phyloP scores from a whole-genome alignment of 2,797 vertebrate genomes.

The Varecia variegata region DNA sequence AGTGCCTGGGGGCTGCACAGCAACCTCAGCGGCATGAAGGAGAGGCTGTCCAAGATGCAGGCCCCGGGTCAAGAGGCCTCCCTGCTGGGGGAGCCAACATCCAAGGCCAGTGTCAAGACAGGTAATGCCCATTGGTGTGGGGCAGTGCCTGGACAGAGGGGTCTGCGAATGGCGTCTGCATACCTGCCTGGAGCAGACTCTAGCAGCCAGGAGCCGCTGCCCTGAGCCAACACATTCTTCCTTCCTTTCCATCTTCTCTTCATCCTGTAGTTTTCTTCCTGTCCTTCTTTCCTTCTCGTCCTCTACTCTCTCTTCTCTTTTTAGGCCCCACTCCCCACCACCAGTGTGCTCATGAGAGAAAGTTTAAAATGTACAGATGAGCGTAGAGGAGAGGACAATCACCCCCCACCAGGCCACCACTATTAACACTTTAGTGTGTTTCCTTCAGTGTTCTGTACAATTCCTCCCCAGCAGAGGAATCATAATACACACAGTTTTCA shows the following conservation, averaged over 20 bases:
- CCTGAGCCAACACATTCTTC: not conserved
- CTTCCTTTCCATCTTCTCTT: not conserved
- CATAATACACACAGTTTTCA: not conserved
- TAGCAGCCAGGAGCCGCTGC: not conserved
- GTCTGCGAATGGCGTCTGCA: rapidly evolving
- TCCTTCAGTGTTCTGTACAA: not conserved
- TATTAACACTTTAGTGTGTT: not conserved
- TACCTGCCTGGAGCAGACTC: no score
- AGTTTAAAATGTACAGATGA: not conserved
- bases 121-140: not conserved
- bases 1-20: constrained; percentile 48
- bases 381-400: not conserved
- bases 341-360: not conserved
- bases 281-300: not conserved
- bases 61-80: rapidly evolving
- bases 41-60: not conserved
- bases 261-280: not conserved
- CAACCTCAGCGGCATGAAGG: not conserved
- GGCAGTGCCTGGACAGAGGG: not conserved
- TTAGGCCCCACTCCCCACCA: not conserved
- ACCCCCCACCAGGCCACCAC: not conserved
- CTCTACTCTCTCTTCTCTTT: not conserved
- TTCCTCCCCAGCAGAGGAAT: not conserved
- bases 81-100: rapidly evolving
- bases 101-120: rapidly evolving